Evolutionary conservation across 2,113 vertebrate species (phyloP).

Genomic region (Scolopax mira): DNA sequence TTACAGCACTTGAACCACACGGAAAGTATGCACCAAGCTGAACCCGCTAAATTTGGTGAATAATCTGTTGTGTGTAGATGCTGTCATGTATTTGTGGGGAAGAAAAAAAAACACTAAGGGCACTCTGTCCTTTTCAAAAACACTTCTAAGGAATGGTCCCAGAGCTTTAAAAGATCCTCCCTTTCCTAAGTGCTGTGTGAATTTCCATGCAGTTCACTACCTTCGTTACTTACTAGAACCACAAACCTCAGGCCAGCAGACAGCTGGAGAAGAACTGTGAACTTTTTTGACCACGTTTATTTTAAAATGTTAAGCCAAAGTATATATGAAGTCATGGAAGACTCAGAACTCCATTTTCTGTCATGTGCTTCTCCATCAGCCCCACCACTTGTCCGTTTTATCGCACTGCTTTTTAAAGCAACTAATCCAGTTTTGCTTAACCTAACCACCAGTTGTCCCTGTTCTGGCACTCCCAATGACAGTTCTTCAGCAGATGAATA

Average conservation of each 20-base stretch:
- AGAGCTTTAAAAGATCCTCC: background rate
- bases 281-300: background rate
- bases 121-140: background rate
- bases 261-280: constrained; percentile 6
- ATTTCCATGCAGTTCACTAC: background rate
- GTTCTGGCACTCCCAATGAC: background rate
- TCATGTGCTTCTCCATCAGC: background rate
- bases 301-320: constrained; percentile 1
- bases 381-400: background rate
- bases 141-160: background rate
- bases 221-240: background rate
- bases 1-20: background rate
- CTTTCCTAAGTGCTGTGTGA: background rate
- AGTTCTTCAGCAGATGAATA: background rate
- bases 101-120: background rate
- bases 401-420: background rate
- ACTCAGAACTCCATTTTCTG: background rate
- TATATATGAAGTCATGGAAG: background rate
- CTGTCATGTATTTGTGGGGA: background rate
- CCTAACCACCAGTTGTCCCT: background rate
- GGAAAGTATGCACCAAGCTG: constrained; percentile 9
- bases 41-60: constrained; percentile 8
- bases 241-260: constrained; percentile 21
- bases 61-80: background rate
- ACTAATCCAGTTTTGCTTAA: background rate